Conservation (phyloP, 1,140 invertebrate genomes). For the Mactra quadrangularis region DNA sequence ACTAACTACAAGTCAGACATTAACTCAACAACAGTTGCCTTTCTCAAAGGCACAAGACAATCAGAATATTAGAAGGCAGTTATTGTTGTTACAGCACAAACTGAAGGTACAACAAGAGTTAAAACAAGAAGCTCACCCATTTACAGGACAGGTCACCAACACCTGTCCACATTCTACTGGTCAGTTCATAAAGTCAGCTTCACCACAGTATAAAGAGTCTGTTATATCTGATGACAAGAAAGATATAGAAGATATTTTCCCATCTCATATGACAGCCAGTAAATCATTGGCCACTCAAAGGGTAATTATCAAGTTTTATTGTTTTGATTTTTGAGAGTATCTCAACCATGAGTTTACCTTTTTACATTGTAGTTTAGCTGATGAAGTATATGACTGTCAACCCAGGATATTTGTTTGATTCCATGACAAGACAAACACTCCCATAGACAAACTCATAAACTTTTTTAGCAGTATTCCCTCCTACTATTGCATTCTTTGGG, state of each 20-base stretch:
- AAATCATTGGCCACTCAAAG: slow-evolving; percentile 11
- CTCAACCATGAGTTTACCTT: too few relatives aligned
- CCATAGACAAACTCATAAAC: too few relatives aligned
- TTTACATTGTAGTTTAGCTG: too few relatives aligned
- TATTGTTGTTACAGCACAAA: slow-evolving; percentile 9
- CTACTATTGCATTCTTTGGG: too few relatives aligned
- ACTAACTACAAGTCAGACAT: neutral
- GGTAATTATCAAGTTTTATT: slow-evolving; percentile 22
- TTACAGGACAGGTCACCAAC: slow-evolving; percentile 6
- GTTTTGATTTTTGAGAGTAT: too few relatives aligned
- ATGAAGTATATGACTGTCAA: too few relatives aligned
- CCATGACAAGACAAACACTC: too few relatives aligned
- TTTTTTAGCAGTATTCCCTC: too few relatives aligned
- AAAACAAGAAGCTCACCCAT: neutral
- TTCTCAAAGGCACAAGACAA: slow-evolving; percentile 8
- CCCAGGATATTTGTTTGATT: too few relatives aligned
- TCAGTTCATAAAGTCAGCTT: neutral
- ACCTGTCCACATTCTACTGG: neutral
- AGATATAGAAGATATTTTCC: neutral
- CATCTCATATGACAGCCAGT: slow-evolving; percentile 7
- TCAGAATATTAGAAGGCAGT: slow-evolving; percentile 30
- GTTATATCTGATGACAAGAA: neutral
- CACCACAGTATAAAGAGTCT: neutral
- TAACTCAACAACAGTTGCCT: slow-evolving; percentile 12
- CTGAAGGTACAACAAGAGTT: neutral